Evolutionary conservation across 2,888 invertebrate genomes (phyloP).

Genomic region (Dioctria linearis): DNA sequence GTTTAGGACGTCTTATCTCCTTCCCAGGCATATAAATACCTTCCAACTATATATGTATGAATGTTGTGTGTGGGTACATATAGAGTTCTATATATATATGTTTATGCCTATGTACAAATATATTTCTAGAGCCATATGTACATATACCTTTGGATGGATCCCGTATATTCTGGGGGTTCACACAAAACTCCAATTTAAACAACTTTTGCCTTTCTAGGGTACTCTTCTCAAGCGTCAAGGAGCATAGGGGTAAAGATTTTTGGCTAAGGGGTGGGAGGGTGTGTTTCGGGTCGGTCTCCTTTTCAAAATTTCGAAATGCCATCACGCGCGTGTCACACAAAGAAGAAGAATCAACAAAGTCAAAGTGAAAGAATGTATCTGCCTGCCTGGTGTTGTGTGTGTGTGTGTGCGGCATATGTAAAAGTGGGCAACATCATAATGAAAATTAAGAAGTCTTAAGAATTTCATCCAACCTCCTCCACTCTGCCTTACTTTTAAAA

Average conservation of each 20-base stretch:
- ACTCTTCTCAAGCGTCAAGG: not conserved
- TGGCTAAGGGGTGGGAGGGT: not conserved
- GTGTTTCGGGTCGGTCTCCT: slow-evolving; percentile 2
- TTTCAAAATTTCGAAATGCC: slow-evolving; percentile 42
- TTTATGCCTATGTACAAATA: slow-evolving; percentile 11
- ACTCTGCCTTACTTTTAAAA: not conserved
- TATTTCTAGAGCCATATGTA: not conserved
- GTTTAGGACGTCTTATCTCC: slow-evolving; percentile 43
- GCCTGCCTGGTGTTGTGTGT: not conserved
- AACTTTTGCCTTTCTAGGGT: slow-evolving; percentile 24
- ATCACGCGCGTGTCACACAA: slow-evolving; percentile 52
- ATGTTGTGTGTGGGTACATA: not conserved
- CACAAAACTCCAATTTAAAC: slow-evolving; percentile 46
- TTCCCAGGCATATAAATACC: slow-evolving; percentile 14
- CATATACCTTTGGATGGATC: not conserved
- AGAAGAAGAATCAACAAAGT: slow-evolving; percentile 32
- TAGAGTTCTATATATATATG: too few species aligned
- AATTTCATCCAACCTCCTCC: slow-evolving; percentile 8
- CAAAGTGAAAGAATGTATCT: slow-evolving; percentile 29
- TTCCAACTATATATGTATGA: not conserved
- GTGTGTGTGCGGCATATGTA: slow-evolving; percentile 30
- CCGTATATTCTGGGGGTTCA: slow-evolving; percentile 26
- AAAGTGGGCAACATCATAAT: slow-evolving; percentile 26
- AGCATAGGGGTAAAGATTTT: not conserved
- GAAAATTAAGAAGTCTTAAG: slow-evolving; percentile 46